Evolutionary conservation across 2,797 vertebrate species (phyloP), one percentile per base, ranked within the genome.

Genomic region (Babyrousa celebensis): DNA sequence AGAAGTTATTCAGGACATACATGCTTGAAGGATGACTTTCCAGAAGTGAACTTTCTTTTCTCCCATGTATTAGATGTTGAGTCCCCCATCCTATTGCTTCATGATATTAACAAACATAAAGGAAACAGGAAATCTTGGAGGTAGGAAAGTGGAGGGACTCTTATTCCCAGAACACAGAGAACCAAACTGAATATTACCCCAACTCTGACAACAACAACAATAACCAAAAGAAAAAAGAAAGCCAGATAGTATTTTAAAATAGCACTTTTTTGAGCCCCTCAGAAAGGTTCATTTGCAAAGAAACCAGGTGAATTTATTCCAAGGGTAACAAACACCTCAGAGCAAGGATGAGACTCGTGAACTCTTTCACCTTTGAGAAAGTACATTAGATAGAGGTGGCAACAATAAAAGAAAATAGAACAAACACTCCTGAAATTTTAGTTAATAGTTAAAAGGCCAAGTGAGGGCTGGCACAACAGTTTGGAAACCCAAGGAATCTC

Each of bases 281-380:
- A 63, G 58, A 95, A 17, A 78, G 4, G 36, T 72, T 1, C n/a
- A 60, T 83, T 72, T 91, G 10, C 65, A 88, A 88, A 94, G 71
- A n/a, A 72, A 79, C 12, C 18, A 79, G 56, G 27, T 68, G 10
- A 95, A 92, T 74, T 86, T 12, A 63, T 74, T 86, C 15, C 20
- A 70, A n/a, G 40, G 16, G n/a, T 25, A 36, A 54, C 11, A 72
- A 84, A 85, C 3, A 5, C 78, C 10, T 89, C 11, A 32, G 60
- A 80, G 88, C 40, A 84, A 12, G 43, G 36, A 60, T 21, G 21
- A 62, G 43, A 70, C 29, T 18, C 56, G 72, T 12, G 23, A 67
- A 71, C 48, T 14, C 1, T 60, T 71, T 89, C 40, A 54, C 15
- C 18, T 85, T 74, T 68, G 23, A 5, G 58, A 80, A 82, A 92